phyloP scores from a whole-genome alignment of 2,113 vertebrate genomes.

The Pionites leucogaster region DNA sequence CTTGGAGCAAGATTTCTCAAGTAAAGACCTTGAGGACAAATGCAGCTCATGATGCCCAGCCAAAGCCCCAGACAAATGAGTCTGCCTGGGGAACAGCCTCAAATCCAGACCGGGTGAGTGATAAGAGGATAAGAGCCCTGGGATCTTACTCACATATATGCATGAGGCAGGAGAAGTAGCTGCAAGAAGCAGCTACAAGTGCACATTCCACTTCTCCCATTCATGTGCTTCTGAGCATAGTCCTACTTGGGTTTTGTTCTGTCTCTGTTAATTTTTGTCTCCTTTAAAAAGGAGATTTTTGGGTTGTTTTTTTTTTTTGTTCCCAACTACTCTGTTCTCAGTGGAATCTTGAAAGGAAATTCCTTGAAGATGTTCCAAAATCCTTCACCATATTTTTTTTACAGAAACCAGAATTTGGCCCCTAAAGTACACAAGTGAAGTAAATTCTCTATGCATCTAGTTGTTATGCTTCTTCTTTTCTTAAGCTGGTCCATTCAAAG shows the following conservation, averaged over 20 bases:
- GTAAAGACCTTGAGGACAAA: slow-evolving; percentile 31
- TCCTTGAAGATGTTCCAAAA: not conserved
- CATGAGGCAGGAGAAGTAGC: not conserved
- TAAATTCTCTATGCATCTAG: not conserved
- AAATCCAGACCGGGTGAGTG: not conserved
- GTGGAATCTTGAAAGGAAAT: not conserved
- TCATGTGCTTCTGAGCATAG: not conserved
- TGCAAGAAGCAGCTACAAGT: not conserved
- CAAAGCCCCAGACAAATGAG: slow-evolving; percentile 13
- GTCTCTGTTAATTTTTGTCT: not conserved
- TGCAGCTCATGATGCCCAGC: not conserved
- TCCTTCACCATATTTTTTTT: not conserved
- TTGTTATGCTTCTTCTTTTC: not conserved
- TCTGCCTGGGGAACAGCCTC: not conserved
- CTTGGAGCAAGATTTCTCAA: slow-evolving; percentile 30
- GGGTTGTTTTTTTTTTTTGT: not conserved
- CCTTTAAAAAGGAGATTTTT: not conserved
- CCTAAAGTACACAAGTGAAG: not conserved
- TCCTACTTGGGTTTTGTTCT: not conserved
- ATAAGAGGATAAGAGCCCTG: slow-evolving; percentile 19
- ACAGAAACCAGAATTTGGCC: not conserved
- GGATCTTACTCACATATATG: not conserved
- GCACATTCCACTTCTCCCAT: not conserved
- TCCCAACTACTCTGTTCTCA: not conserved
- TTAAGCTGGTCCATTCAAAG: not conserved